Percentiles rank a stretch among this genome's conserved stretches.
These are phyloP conservation scores for Machimus rusticus DNA, from an alignment of 2,888 invertebrate genomes.

Conservation along the genomic window DNA sequence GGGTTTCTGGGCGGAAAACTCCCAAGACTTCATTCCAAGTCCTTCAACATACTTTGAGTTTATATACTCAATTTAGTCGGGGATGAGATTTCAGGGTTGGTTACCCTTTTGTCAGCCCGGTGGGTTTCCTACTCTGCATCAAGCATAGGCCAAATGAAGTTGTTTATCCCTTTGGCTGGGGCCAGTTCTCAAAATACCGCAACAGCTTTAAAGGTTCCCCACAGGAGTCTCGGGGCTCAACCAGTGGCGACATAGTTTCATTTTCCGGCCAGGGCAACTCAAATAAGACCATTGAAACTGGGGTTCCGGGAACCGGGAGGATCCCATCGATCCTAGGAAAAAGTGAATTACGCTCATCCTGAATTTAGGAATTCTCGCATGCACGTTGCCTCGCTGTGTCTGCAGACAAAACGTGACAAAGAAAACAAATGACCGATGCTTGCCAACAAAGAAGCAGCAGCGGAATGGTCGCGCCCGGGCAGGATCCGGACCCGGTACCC, in stretches of 20 bases:
- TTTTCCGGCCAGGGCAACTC: neutral
- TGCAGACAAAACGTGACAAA: slow-evolving; percentile 30
- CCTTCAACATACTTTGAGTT: neutral
- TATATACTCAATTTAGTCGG: neutral
- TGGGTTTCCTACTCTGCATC: neutral
- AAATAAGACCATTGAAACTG: neutral
- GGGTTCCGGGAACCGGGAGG: neutral
- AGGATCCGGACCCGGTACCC: neutral
- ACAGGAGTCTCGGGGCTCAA: neutral
- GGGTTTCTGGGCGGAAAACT: neutral
- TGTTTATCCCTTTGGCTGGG: neutral
- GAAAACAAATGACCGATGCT: slow-evolving; percentile 20
- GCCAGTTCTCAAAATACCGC: neutral
- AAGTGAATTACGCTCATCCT: neutral
- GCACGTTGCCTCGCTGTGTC: neutral
- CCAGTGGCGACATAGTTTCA: neutral
- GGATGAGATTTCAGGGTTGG: neutral
- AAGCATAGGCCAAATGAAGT: neutral
- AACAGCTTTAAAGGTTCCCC: neutral
- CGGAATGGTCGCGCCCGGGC: neutral
- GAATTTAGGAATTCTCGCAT: neutral
- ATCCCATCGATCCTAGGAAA: neutral
- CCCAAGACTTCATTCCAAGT: neutral
- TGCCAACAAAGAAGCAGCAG: neutral
- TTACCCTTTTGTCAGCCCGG: neutral